phyloP scores from a whole-genome alignment of 2,888 invertebrate species.

The Lasioglossum calceatum region DNA sequence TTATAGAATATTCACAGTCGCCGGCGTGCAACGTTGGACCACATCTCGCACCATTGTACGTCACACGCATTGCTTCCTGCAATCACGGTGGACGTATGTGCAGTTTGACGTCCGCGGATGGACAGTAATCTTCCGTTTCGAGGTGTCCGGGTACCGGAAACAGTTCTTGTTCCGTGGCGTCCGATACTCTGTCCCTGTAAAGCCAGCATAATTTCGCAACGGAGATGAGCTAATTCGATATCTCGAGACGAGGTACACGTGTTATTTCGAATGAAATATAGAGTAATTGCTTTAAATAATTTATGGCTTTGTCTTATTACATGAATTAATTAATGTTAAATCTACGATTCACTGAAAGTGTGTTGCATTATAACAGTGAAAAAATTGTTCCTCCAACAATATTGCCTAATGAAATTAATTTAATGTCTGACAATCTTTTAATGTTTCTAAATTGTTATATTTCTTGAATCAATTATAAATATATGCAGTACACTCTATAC shows the following conservation, averaged over 20 bases:
- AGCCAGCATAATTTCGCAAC: neutral
- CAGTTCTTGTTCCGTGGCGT: constrained; percentile 43
- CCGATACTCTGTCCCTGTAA: neutral
- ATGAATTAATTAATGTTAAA: too few relatives aligned
- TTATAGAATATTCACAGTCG: constrained; percentile 32
- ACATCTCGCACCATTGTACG: constrained; percentile 63
- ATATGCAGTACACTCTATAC: too few relatives aligned
- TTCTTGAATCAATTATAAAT: too few relatives aligned
- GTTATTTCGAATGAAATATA: neutral
- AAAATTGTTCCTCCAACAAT: too few relatives aligned
- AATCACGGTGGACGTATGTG: constrained; percentile 61
- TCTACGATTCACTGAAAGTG: too few relatives aligned
- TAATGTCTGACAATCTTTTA: too few relatives aligned
- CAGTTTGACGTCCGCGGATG: constrained; percentile 53
- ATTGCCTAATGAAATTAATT: too few relatives aligned
- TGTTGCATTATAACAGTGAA: too few relatives aligned
- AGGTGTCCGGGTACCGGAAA: constrained; percentile 70
- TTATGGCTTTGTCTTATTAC: too few relatives aligned
- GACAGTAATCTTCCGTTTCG: constrained; percentile 58
- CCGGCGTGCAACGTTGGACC: constrained; percentile 36
- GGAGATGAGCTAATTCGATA: neutral
- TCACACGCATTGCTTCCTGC: constrained; percentile 68
- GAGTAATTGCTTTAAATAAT: neutral
- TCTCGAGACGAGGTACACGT: neutral
- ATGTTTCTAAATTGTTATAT: too few relatives aligned